Evolutionary conservation across 2,888 invertebrate species (phyloP).

Genomic region (Cosmia pyralina): DNA sequence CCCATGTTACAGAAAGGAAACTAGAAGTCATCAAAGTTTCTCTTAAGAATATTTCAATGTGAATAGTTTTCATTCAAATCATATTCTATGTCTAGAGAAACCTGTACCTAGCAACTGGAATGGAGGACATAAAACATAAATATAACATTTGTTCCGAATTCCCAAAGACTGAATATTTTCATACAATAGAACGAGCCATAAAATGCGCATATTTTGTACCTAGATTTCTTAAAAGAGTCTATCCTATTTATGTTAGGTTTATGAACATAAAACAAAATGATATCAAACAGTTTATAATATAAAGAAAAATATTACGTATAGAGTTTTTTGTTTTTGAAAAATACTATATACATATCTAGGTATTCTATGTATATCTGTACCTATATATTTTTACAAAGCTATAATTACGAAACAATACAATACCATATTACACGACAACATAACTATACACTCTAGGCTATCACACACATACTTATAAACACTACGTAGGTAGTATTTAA

Average conservation of each 20-base stretch:
- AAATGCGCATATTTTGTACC: slow-evolving; percentile 36
- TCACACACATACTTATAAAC: background rate
- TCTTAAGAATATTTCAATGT: slow-evolving; percentile 26
- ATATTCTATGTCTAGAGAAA: slow-evolving; percentile 30
- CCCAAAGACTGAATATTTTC: slow-evolving; percentile 33
- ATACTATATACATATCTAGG: background rate
- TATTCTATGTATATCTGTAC: no score
- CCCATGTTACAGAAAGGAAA: slow-evolving; percentile 14
- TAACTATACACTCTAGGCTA: background rate
- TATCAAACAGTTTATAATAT: background rate
- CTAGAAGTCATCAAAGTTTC: slow-evolving; percentile 12
- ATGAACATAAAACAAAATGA: background rate
- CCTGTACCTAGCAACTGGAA: slow-evolving; percentile 33
- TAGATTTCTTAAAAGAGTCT: background rate
- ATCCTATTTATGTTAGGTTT: background rate
- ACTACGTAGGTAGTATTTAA: background rate
- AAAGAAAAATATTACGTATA: background rate
- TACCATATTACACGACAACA: background rate
- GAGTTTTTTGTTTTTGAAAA: background rate
- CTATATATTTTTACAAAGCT: background rate
- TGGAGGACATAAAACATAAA: slow-evolving; percentile 40
- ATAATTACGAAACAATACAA: background rate
- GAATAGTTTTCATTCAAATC: slow-evolving; percentile 40
- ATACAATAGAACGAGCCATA: slow-evolving; percentile 27
- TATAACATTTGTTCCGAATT: slow-evolving; percentile 33